Conservation (phyloP, 2,113 vertebrate genomes). For the Campylomormyrus tamandua region DNA sequence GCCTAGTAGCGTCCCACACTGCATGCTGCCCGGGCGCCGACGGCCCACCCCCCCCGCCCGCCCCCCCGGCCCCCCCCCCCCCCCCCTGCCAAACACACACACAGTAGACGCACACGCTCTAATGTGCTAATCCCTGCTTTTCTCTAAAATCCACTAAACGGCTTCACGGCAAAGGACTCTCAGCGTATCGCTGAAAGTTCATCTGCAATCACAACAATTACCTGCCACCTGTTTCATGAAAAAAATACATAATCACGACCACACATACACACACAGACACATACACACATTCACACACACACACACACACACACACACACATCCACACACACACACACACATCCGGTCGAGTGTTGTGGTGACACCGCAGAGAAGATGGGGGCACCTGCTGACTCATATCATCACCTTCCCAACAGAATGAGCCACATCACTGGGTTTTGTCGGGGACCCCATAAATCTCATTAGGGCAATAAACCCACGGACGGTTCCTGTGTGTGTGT, state of each 20-base stretch:
- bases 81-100: not conserved
- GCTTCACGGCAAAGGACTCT: not conserved
- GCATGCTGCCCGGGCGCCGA: not conserved
- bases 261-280: slow-evolving; percentile 6
- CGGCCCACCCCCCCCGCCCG: too few species aligned
- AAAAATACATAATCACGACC: not conserved
- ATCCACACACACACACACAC: slow-evolving; percentile 5
- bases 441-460: not conserved
- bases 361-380: not conserved
- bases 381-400: slow-evolving; percentile 37
- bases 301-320: not conserved
- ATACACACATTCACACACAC: slow-evolving; percentile 16
- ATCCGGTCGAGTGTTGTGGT: not conserved
- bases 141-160: not conserved
- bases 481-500: not conserved
- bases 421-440: not conserved
- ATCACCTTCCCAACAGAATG: slow-evolving; percentile 24
- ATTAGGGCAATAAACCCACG: not conserved
- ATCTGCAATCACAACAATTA: not conserved
- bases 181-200: not conserved
- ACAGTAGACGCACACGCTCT: not conserved
- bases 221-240: not conserved
- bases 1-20: not conserved
- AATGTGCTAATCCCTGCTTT: not conserved
- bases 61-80: too few species aligned